Conservation (phyloP, 2,888 invertebrate species). For the Zygogramma bicolorata region DNA sequence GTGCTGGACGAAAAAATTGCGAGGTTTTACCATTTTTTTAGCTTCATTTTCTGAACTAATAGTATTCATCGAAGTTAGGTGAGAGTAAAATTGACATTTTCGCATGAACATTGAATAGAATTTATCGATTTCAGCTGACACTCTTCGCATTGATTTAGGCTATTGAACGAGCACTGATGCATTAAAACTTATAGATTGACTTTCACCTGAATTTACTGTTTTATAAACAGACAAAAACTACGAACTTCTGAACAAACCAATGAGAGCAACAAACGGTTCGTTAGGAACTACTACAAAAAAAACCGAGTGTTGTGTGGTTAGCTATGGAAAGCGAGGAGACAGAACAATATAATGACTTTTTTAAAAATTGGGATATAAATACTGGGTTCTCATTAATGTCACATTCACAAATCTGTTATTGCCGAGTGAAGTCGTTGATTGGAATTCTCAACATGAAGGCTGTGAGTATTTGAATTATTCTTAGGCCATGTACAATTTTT, state of each 20-base stretch:
- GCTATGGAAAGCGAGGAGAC: conserved; percentile 17
- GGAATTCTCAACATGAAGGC: not conserved
- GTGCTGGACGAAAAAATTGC: no score
- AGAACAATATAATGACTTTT: conserved; percentile 16
- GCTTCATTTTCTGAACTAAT: no score
- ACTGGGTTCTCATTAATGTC: conserved; percentile 1
- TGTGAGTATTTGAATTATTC: not conserved
- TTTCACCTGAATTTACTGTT: not conserved
- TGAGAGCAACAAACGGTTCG: conserved; percentile 2
- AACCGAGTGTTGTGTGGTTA: conserved; percentile 16
- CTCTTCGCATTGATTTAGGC: not conserved
- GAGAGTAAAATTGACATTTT: no score
- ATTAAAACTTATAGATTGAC: not conserved
- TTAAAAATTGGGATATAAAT: conserved; percentile 19
- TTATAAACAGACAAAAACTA: not conserved
- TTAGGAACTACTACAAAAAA: conserved; percentile 16
- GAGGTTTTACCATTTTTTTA: no score
- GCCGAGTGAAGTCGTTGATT: not conserved
- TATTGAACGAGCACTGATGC: not conserved
- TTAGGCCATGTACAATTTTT: no score
- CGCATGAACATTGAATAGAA: no score
- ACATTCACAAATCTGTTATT: conserved; percentile 1
- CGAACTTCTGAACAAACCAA: not conserved
- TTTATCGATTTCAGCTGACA: no score
- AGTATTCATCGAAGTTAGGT: no score